A percentile compares a stretch with the other conserved stretches of the same genome.
phyloP scores from a whole-genome alignment of 2,888 invertebrate genomes.

The Sarcophaga subvicina region DNA sequence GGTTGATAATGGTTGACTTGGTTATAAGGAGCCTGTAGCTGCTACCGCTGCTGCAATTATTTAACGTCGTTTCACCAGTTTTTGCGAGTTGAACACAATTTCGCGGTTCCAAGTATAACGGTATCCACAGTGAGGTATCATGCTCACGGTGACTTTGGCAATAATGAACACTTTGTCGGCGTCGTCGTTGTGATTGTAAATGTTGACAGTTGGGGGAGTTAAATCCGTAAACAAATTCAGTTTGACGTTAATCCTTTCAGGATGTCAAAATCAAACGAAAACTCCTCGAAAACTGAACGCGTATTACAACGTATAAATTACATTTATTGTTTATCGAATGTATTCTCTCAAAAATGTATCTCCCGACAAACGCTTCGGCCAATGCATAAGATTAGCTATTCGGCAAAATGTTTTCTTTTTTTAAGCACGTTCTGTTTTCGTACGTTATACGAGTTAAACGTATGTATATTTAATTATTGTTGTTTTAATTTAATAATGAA shows the following conservation, averaged over 20 bases:
- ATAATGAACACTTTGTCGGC: constrained; percentile 73
- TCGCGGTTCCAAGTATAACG: constrained; percentile 96
- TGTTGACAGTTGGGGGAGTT: constrained; percentile 39
- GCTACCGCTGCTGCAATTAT: constrained; percentile 71
- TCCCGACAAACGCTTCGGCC: constrained; percentile 22
- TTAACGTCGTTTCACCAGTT: constrained; percentile 96
- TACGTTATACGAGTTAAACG: not conserved
- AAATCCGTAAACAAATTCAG: constrained; percentile 55
- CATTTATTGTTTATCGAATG: constrained; percentile 54
- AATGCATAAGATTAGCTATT: constrained; percentile 39
- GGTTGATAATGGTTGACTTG: constrained; percentile 4
- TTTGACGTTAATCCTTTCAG: constrained; percentile 45
- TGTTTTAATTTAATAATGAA: not conserved
- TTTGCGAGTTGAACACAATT: constrained; percentile 96
- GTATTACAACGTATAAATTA: constrained; percentile 24
- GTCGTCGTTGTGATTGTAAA: constrained; percentile 60
- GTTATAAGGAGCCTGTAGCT: constrained; percentile 50
- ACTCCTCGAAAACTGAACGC: constrained; percentile 7
- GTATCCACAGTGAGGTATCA: constrained; percentile 87
- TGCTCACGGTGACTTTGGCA: constrained; percentile 80
- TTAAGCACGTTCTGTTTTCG: not conserved
- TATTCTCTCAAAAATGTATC: constrained; percentile 21
- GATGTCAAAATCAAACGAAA: constrained; percentile 2
- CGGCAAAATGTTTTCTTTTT: constrained; percentile 3
- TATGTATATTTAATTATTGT: not conserved